These are phyloP conservation scores for Scalopus aquaticus DNA, from an alignment of 2,113 vertebrate genomes.

Conservation along the genomic window DNA sequence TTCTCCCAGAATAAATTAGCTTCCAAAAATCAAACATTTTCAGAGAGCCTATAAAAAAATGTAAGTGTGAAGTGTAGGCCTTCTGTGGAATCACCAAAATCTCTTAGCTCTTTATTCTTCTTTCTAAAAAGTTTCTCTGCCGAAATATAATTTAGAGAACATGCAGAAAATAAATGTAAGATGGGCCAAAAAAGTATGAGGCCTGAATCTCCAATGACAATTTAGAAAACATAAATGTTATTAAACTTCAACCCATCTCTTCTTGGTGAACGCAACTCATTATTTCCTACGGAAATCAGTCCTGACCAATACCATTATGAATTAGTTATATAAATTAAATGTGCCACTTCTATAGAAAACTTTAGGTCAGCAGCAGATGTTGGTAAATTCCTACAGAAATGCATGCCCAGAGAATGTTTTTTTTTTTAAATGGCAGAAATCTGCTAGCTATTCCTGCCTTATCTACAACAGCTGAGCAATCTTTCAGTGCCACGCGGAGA, in stretches of 20 bases:
- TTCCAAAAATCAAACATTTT: slow-evolving; percentile 77
- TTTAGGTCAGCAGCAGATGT: slow-evolving; percentile 86
- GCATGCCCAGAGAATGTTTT: slow-evolving; percentile 78
- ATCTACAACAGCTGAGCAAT: slow-evolving; percentile 90
- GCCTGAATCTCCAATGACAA: slow-evolving; percentile 55
- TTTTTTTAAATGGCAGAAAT: slow-evolving; percentile 87
- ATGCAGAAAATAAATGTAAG: slow-evolving; percentile 76
- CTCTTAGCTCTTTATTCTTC: slow-evolving; percentile 75
- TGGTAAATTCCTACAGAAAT: slow-evolving; percentile 84
- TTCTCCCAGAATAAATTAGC: slow-evolving; percentile 79
- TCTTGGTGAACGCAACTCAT: slow-evolving; percentile 58
- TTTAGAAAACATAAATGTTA: slow-evolving; percentile 57
- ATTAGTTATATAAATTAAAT: slow-evolving; percentile 73
- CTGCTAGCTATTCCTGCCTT: slow-evolving; percentile 88
- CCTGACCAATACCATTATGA: slow-evolving; percentile 67
- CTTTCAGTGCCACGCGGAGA: slow-evolving; percentile 87
- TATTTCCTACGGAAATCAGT: slow-evolving; percentile 67
- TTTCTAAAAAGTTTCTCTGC: slow-evolving; percentile 78
- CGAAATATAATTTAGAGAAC: slow-evolving; percentile 72
- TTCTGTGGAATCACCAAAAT: slow-evolving; percentile 81
- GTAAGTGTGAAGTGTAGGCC: slow-evolving; percentile 77
- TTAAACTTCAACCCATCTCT: slow-evolving; percentile 37
- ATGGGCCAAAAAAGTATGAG: slow-evolving; percentile 61
- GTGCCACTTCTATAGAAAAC: slow-evolving; percentile 81
- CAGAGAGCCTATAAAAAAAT: slow-evolving; percentile 77